Conservation (phyloP, 2,113 vertebrate genomes). For the Nesospiza acunhae region DNA sequence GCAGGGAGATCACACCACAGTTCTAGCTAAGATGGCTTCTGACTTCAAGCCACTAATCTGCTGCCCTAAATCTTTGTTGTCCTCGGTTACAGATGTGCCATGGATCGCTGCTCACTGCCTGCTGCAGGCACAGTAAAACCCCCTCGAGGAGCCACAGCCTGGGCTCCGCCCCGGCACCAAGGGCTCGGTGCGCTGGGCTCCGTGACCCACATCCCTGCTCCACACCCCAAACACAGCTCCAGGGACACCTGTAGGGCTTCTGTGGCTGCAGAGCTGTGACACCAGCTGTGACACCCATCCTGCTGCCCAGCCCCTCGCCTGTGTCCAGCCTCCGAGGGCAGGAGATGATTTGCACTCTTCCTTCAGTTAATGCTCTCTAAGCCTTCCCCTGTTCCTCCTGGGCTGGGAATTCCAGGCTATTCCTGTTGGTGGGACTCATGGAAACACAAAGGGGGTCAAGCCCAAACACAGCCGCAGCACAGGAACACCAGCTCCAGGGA, state of each 20-base stretch:
- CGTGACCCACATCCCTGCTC: rapidly evolving
- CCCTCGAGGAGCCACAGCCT: rapidly evolving
- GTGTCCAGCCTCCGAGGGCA: background rate
- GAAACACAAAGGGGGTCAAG: background rate
- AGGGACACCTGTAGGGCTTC: background rate
- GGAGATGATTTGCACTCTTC: background rate
- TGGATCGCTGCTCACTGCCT: background rate
- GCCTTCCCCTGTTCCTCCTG: background rate
- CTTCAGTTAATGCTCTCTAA: background rate
- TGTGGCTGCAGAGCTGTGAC: background rate
- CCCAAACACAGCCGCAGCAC: background rate
- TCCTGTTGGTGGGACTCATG: rapidly evolving
- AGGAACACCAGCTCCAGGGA: background rate
- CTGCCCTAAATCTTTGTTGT: slow-evolving; percentile 45
- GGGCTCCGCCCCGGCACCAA: background rate
- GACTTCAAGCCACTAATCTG: slow-evolving; percentile 10
- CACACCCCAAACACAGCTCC: rapidly evolving
- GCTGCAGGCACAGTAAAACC: background rate
- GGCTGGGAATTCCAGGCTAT: background rate
- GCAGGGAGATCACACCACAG: background rate
- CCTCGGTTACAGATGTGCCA: background rate
- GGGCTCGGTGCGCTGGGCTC: background rate
- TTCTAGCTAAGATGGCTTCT: slow-evolving; percentile 43
- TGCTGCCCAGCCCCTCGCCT: background rate
- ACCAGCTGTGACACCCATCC: background rate